Base-by-base conservation (phyloP, 2,113 vertebrate species). In the Perca fluviatilis region DNA sequence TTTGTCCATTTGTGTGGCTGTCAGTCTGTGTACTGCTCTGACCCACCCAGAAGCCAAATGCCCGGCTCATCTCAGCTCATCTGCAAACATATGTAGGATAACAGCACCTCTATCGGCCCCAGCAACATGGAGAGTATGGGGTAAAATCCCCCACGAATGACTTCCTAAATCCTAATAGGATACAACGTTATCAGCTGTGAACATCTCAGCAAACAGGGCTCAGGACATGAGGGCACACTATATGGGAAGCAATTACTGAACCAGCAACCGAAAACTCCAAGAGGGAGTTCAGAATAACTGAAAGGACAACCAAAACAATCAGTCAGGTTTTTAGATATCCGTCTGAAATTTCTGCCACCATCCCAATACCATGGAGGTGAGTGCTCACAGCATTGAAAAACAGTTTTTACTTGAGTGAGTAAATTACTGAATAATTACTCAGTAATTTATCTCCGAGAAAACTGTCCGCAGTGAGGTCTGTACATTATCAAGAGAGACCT, bases 121-220 rank as follows among this genome's bases (percentile, higher is more conserved):
- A 30, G 69, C 61, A 51, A 50, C 60, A 49, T 2, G 8, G 30
- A 40, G 13, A 49, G 30, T 27, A 27, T 27, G 27, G 19, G 64
- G 57, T 8, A 18, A 66, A 79, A 57, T 84, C 75, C 64, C 56
- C 43, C 61, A 63, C 72, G 81, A 78, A 83, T 76, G 12, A 73
- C 74, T 77, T 84, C 33, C 57, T 79, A 69, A 80, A 76, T 64
- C 66, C 54, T 54, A 71, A 85, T 47, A n/a, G 46, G 27, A 54
- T 51, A 61, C 60, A n/a, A 56, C 11, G 0, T 19, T 47, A 80
- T 89, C 74, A 46, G 49, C 65, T 16, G 62, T 21, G 53, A 68
- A 65, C n/a, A 86, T 88, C 60, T 79, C 33, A 27, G 63, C 25
- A 65, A 71, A 43, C 57, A 57, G n/a, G 66, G 40, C 14, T 71